phyloP scores from a whole-genome alignment of 2,797 vertebrate species.

The Gastrophryne carolinensis region DNA sequence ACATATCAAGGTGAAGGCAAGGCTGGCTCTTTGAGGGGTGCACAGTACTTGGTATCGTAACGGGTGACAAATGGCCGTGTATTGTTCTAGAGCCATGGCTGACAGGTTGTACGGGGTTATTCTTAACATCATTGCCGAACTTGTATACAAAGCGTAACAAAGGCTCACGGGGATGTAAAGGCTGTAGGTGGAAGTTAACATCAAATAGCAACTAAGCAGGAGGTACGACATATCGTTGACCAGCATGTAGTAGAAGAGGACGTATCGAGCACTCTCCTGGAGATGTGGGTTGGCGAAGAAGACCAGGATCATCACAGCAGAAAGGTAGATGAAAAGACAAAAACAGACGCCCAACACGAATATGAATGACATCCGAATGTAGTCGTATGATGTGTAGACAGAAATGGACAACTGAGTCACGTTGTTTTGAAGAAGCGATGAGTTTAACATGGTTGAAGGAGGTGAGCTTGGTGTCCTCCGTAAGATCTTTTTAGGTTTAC shows the following conservation, averaged over 20 bases:
- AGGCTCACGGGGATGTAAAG: conserved; percentile 60
- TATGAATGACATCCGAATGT: conserved; percentile 56
- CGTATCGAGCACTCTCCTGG: conserved; percentile 69
- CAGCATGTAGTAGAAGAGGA: conserved; percentile 73
- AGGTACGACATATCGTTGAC: conserved; percentile 72
- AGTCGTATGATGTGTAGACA: neutral
- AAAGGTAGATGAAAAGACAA: conserved; percentile 66
- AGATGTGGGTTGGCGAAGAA: conserved; percentile 70
- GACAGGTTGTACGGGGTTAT: conserved; percentile 73
- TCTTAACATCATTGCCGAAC: conserved; percentile 60
- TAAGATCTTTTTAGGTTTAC: no score
- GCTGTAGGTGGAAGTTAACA: conserved; percentile 63
- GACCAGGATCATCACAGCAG: conserved; percentile 66
- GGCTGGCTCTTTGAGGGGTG: conserved; percentile 69
- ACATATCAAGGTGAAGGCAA: conserved; percentile 54
- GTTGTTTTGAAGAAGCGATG: conserved; percentile 47
- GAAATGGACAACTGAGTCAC: conserved; percentile 37
- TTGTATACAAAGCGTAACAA: conserved; percentile 53
- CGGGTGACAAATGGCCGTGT: conserved; percentile 73
- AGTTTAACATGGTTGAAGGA: neutral
- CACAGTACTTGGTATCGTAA: conserved; percentile 63
- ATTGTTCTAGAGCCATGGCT: conserved; percentile 75
- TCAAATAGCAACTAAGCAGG: conserved; percentile 60
- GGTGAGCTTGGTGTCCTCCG: no score
- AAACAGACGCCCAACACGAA: conserved; percentile 64